Evolutionary conservation across 2,797 vertebrate species (phyloP).

Genomic region (Hafferia zeledoni): DNA sequence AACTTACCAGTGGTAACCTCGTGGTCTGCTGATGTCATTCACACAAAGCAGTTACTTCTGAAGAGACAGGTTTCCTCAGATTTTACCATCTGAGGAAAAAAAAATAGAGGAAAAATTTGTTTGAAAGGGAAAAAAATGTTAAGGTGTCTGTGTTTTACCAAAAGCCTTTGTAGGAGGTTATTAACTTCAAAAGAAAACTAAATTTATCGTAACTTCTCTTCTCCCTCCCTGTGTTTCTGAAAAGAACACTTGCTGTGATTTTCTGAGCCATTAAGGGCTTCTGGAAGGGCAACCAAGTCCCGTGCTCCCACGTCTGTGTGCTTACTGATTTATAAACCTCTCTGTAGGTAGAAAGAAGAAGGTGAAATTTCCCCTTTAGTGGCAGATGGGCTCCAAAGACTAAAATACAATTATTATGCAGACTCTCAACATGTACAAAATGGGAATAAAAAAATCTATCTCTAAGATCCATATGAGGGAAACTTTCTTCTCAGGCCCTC

Average conservation of each 20-base stretch:
- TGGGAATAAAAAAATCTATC: constrained; percentile 31
- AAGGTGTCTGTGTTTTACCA: constrained; percentile 67
- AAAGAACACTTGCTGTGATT: constrained; percentile 54
- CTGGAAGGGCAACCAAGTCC: constrained; percentile 36
- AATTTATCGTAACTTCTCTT: constrained; percentile 54
- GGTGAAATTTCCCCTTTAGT: constrained; percentile 52
- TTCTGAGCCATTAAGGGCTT: constrained; percentile 42
- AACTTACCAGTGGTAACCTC: constrained; percentile 51
- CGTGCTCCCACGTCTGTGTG: neutral
- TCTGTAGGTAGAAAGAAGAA: constrained; percentile 48
- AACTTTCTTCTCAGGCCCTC: constrained; percentile 20
- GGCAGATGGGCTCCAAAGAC: constrained; percentile 30
- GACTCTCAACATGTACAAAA: constrained; percentile 40
- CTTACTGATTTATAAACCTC: constrained; percentile 57
- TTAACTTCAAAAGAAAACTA: constrained; percentile 76
- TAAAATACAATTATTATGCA: constrained; percentile 61
- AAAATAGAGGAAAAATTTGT: constrained; percentile 53
- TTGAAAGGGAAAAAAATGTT: constrained; percentile 65
- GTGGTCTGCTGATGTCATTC: constrained; percentile 58
- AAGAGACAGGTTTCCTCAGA: constrained; percentile 66
- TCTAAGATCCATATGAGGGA: constrained; percentile 12
- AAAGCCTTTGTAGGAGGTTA: constrained; percentile 71
- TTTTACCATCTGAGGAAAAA: constrained; percentile 54
- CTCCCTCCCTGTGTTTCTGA: constrained; percentile 37
- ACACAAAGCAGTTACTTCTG: constrained; percentile 66